phyloP scores from a whole-genome alignment of 2,113 vertebrate genomes.

The Jaculus jaculus region DNA sequence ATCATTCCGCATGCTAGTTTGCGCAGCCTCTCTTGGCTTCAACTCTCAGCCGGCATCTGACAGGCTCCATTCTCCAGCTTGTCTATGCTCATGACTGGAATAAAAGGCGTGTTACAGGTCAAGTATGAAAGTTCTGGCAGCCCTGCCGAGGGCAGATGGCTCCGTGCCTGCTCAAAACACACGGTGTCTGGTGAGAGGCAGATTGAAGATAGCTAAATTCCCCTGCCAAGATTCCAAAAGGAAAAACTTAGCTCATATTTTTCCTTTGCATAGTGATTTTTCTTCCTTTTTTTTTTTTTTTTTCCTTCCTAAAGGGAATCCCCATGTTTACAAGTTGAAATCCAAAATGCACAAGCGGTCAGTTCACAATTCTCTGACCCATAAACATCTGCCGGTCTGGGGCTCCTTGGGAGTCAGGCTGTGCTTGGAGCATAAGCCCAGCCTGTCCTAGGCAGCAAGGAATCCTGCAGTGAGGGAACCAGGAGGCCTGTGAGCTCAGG shows the following conservation, averaged over 20 bases:
- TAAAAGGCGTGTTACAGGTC: slow-evolving; percentile 55
- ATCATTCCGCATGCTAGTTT: background rate
- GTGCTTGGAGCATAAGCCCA: background rate
- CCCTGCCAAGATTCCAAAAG: slow-evolving; percentile 73
- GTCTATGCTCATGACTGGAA: slow-evolving; percentile 55
- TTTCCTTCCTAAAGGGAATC: slow-evolving; percentile 74
- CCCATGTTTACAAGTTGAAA: slow-evolving; percentile 75
- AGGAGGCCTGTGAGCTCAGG: background rate
- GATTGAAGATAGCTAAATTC: slow-evolving; percentile 66
- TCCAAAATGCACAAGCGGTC: slow-evolving; percentile 69
- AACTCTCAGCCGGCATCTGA: accelerated
- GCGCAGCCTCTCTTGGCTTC: background rate
- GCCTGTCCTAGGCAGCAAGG: slow-evolving; percentile 50
- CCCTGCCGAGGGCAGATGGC: background rate
- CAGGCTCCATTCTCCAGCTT: background rate
- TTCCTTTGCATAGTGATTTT: slow-evolving; percentile 68
- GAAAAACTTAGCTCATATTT: slow-evolving; percentile 73
- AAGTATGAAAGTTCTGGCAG: slow-evolving; percentile 59
- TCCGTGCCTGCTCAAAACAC: slow-evolving; percentile 46
- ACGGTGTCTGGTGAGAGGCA: slow-evolving; percentile 41
- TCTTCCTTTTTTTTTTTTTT: background rate
- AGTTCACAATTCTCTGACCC: slow-evolving; percentile 62
- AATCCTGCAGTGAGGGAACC: slow-evolving; percentile 14
- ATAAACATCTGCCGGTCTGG: slow-evolving; percentile 52
- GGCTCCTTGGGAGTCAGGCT: slow-evolving; percentile 41